Conservation (phyloP, 2,888 invertebrate species). For the Argyresthia albistria region DNA sequence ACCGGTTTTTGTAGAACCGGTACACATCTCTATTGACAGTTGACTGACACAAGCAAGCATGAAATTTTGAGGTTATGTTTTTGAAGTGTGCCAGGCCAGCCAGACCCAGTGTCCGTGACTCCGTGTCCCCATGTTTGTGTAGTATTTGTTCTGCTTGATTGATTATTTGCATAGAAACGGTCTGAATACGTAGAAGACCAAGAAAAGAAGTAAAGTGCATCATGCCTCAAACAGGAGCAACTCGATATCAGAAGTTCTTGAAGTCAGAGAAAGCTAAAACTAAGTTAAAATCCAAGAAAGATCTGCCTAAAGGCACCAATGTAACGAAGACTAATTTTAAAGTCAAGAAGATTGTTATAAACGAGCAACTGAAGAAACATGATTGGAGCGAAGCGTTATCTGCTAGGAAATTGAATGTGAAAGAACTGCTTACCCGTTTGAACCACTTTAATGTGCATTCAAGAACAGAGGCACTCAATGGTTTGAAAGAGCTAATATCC, state of each 20-base stretch:
- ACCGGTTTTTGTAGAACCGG: no score
- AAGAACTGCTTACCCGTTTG: constrained; percentile 79
- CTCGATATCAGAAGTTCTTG: constrained; percentile 80
- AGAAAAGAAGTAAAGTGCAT: neutral
- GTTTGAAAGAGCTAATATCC: constrained; percentile 68
- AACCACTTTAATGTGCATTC: constrained; percentile 83
- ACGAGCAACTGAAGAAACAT: constrained; percentile 79
- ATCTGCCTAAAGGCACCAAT: constrained; percentile 89
- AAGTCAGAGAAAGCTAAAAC: constrained; percentile 92
- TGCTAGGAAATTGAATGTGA: constrained; percentile 77
- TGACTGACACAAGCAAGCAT: no score
- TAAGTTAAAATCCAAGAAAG: constrained; percentile 84
- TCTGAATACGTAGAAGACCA: neutral
- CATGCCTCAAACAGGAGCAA: constrained; percentile 63
- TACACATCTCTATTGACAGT: no score
- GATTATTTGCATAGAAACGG: no score
- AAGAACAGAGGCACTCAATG: constrained; percentile 76
- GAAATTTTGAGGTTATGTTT: no score
- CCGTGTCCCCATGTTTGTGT: no score
- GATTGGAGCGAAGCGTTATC: constrained; percentile 72
- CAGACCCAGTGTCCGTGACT: no score
- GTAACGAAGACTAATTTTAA: constrained; percentile 92
- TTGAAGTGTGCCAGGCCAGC: no score
- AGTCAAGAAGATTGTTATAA: constrained; percentile 87
- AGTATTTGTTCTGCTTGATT: no score